These are phyloP conservation scores for Trissolcus brochymenae DNA, from an alignment of 2,888 invertebrate species.

Conservation along the genomic window DNA sequence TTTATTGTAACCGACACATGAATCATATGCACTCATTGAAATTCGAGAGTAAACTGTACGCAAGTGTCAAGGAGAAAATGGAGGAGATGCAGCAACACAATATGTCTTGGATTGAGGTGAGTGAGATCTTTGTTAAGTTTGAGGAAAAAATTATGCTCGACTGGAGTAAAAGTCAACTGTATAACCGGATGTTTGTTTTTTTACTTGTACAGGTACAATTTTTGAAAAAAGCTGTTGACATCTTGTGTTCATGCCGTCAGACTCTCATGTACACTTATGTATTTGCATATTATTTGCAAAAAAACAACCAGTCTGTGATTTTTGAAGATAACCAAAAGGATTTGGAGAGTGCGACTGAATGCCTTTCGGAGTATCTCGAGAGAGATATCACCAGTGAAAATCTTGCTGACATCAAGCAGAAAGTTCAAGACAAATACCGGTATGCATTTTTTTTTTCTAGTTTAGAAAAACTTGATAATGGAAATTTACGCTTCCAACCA, in stretches of 20 bases:
- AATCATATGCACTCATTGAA: conserved; percentile 99
- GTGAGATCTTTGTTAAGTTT: too few species aligned
- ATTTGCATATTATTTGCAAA: conserved; percentile 98
- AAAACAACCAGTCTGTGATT: conserved; percentile 99
- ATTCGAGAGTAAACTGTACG: conserved; percentile 97
- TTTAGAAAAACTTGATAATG: conserved; percentile 7
- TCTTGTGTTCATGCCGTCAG: conserved; percentile 96
- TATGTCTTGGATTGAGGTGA: conserved; percentile 99
- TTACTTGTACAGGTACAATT: conserved; percentile 82
- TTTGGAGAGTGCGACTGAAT: conserved; percentile 97
- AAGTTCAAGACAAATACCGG: conserved; percentile 96
- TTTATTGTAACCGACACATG: conserved; percentile 99
- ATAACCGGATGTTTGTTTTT: too few species aligned
- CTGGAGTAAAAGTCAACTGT: not conserved
- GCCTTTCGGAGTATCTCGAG: conserved; percentile 97
- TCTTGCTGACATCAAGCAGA: conserved; percentile 97
- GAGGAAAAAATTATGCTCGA: too few species aligned
- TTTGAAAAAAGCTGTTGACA: conserved; percentile 97
- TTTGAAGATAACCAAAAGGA: conserved; percentile 99
- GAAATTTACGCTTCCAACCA: not conserved
- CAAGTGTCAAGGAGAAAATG: conserved; percentile 98
- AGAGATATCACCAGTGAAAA: conserved; percentile 98
- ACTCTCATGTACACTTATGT: conserved; percentile 99
- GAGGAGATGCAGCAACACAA: conserved; percentile 99
- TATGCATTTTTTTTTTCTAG: conserved; percentile 6